Evolutionary conservation across 2,797 vertebrate genomes (phyloP).

Genomic region (Coendou prehensilis): DNA sequence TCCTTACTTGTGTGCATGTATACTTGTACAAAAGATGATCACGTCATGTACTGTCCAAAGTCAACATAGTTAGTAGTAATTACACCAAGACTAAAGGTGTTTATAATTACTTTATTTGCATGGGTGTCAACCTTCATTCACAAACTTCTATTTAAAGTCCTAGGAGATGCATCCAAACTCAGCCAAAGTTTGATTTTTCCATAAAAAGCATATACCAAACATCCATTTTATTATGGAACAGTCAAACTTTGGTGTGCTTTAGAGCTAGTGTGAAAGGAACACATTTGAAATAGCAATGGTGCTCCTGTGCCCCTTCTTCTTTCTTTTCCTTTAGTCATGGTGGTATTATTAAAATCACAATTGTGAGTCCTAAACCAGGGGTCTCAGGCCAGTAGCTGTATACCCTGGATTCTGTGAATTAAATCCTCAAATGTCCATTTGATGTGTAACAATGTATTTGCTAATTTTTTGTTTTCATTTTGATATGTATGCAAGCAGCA

Average conservation of each 20-base stretch:
- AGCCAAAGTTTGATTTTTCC: neutral
- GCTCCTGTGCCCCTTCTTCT: fast-evolving
- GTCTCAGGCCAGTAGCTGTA: neutral
- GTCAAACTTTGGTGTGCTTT: neutral
- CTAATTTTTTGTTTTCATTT: neutral
- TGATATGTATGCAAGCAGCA: neutral
- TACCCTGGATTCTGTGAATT: neutral
- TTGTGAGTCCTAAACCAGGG: neutral
- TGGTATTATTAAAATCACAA: fast-evolving
- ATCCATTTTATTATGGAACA: neutral
- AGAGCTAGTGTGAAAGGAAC: neutral
- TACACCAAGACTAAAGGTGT: neutral
- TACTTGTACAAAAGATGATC: neutral
- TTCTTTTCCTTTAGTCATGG: too few relatives aligned
- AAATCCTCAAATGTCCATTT: neutral
- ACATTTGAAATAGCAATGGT: neutral
- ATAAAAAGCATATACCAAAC: neutral
- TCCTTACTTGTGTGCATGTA: neutral
- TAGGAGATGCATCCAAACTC: neutral
- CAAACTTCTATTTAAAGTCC: neutral
- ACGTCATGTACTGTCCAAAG: neutral
- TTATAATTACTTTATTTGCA: neutral
- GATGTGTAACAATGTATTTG: neutral
- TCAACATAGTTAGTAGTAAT: neutral
- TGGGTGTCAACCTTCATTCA: neutral